phyloP scores from a whole-genome alignment of 1,140 invertebrate genomes.

The Drosophila ercepeae region DNA sequence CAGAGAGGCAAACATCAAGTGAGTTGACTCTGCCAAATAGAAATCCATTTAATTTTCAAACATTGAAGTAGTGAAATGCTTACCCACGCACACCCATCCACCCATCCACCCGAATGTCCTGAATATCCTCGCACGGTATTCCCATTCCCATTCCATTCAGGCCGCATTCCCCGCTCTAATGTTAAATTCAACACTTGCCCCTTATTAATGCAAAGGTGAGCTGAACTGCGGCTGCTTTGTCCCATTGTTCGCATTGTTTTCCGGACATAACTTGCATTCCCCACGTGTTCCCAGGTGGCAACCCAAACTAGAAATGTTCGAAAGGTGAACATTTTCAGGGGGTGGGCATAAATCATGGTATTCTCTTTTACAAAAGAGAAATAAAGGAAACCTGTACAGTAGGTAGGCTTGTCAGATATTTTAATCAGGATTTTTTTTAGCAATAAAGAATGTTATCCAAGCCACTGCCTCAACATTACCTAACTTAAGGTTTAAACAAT shows the following conservation, averaged over 20 bases:
- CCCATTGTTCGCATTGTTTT: constrained; percentile 51
- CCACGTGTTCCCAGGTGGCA: constrained; percentile 8
- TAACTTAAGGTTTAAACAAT: too few species aligned
- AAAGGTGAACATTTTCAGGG: neutral
- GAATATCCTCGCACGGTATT: constrained; percentile 6
- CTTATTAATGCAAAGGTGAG: constrained; percentile 42
- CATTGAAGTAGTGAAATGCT: constrained; percentile 68
- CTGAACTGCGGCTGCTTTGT: neutral
- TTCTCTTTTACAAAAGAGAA: neutral
- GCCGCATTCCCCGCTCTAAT: constrained; percentile 28
- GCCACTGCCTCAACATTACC: neutral
- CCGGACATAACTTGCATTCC: constrained; percentile 39
- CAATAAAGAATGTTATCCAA: too few species aligned
- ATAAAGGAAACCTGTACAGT: neutral
- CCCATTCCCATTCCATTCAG: neutral
- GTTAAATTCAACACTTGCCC: constrained; percentile 39
- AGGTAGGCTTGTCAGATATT: neutral
- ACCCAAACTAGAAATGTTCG: constrained; percentile 4
- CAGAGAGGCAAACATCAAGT: constrained; percentile 56
- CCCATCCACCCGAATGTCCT: constrained; percentile 35
- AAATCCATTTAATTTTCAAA: constrained; percentile 82
- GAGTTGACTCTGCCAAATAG: constrained; percentile 62
- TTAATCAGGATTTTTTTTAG: neutral
- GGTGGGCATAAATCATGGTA: neutral
- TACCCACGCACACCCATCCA: constrained; percentile 39